phyloP scores from a whole-genome alignment of 2,888 invertebrate species.

The Beris chalybata region DNA sequence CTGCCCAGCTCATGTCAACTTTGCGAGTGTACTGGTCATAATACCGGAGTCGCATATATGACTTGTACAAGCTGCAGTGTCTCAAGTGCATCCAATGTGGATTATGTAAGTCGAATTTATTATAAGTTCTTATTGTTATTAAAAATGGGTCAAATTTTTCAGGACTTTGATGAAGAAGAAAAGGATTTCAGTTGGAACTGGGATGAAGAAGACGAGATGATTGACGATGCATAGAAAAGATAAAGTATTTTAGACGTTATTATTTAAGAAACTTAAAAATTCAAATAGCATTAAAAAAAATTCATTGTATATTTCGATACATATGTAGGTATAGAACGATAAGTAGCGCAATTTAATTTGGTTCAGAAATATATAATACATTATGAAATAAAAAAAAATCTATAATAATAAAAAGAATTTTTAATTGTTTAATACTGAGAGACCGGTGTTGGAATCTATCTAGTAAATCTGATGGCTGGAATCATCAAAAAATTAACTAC shows the following conservation, averaged over 20 bases:
- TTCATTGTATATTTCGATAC: slow-evolving; percentile 6
- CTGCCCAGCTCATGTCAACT: slow-evolving; percentile 63
- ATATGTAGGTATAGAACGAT: too few relatives aligned
- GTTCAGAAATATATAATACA: too few relatives aligned
- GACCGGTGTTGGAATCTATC: too few relatives aligned
- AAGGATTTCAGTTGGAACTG: slow-evolving; percentile 34
- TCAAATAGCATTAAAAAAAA: background rate
- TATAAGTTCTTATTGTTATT: background rate
- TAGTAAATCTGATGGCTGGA: too few relatives aligned
- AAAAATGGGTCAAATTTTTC: background rate
- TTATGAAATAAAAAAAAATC: too few relatives aligned
- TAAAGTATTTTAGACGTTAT: slow-evolving; percentile 27
- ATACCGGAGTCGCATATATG: slow-evolving; percentile 67
- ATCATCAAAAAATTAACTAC: too few relatives aligned
- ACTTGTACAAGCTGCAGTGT: slow-evolving; percentile 64
- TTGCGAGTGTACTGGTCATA: slow-evolving; percentile 71
- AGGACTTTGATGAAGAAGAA: slow-evolving; percentile 36
- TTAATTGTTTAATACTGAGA: too few relatives aligned
- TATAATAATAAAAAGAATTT: too few relatives aligned
- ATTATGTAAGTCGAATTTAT: slow-evolving; percentile 56
- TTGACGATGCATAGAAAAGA: slow-evolving; percentile 24
- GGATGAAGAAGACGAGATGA: slow-evolving; percentile 35
- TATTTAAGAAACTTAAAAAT: background rate
- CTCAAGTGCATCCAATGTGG: slow-evolving; percentile 57
- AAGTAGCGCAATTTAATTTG: too few relatives aligned